Percentiles rank a stretch among this genome's conserved stretches.
Conservation (phyloP, 2,113 vertebrate species). For the Mandrillus leucophaeus region DNA sequence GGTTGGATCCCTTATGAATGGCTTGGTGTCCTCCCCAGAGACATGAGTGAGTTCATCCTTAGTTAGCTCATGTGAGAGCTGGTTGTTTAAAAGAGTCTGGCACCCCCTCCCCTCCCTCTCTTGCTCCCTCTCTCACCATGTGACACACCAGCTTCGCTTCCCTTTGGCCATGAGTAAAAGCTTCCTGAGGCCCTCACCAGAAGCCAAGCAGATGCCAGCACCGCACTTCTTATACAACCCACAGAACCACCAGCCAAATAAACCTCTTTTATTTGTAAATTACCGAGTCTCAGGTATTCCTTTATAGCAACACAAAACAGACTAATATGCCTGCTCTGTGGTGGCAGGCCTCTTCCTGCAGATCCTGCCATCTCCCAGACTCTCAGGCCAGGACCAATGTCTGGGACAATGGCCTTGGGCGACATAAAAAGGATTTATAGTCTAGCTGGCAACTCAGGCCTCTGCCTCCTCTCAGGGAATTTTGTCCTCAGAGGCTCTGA, state of each 20-base stretch:
- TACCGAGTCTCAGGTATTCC: neutral
- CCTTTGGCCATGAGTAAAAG: neutral
- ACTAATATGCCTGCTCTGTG: neutral
- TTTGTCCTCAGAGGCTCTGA: slow-evolving; percentile 36
- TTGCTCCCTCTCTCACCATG: neutral
- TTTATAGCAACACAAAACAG: neutral
- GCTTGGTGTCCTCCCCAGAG: neutral
- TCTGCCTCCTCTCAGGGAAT: neutral
- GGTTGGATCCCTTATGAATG: neutral
- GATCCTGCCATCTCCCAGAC: neutral
- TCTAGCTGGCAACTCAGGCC: neutral
- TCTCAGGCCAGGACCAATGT: neutral
- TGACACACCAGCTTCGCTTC: neutral
- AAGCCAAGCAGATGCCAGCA: neutral
- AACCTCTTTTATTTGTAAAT: neutral
- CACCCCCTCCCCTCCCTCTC: neutral
- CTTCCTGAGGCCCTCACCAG: neutral
- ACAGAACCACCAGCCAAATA: neutral
- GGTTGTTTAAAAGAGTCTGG: neutral
- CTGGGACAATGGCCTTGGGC: neutral
- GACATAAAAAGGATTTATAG: neutral
- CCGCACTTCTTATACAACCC: neutral
- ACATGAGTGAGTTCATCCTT: neutral
- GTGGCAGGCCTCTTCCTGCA: neutral
- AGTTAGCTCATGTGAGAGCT: neutral